phyloP scores from a whole-genome alignment of 2,113 vertebrate genomes.

The Turdus rufiventris region DNA sequence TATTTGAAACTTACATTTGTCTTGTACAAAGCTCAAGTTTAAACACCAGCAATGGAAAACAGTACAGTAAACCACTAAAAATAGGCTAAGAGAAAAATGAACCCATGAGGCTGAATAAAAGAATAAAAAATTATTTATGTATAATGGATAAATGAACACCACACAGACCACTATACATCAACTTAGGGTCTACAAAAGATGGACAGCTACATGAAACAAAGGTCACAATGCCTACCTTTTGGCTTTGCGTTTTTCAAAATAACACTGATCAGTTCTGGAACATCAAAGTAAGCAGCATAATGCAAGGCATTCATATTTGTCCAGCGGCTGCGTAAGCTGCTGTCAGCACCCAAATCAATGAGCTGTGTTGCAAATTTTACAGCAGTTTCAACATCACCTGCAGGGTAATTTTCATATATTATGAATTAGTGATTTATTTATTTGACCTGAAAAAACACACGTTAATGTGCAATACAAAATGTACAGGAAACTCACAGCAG shows the following conservation, averaged over 20 bases:
- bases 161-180: neutral
- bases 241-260: conserved; percentile 88
- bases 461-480: neutral
- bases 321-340: conserved; percentile 91
- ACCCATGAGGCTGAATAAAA: neutral
- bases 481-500: neutral
- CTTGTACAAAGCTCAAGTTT: neutral
- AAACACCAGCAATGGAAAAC: neutral
- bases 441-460: neutral
- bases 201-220: neutral
- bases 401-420: neutral
- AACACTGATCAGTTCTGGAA: conserved; percentile 87
- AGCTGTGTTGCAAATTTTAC: conserved; percentile 86
- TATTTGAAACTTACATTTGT: neutral
- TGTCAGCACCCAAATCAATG: conserved; percentile 86
- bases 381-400: conserved; percentile 90
- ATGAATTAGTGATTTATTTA: neutral
- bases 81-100: neutral
- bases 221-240: conserved; percentile 79
- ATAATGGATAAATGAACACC: neutral
- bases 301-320: conserved; percentile 98
- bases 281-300: conserved; percentile 97
- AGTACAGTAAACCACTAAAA: neutral
- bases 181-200: neutral
- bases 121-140: neutral